Conservation (phyloP, 37 sponge, comb jelly and placozoan species). For the Tethya wilhelma region DNA sequence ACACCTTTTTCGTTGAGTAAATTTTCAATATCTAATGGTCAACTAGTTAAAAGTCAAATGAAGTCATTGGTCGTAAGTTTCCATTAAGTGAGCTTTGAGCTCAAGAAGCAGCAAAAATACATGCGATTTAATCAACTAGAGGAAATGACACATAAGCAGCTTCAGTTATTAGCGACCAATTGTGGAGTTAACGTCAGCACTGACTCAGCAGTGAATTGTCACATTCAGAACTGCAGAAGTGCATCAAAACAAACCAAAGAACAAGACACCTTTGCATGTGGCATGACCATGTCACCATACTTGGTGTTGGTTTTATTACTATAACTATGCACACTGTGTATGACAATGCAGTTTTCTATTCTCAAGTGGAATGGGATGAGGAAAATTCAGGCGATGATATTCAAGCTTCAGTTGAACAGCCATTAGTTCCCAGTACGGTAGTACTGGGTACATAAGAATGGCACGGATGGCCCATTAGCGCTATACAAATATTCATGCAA, state of each 20-base stretch:
- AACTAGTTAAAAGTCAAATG: too few species aligned
- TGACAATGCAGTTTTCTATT: conserved; percentile 25
- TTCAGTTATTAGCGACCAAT: too few species aligned
- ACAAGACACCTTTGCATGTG: not conserved
- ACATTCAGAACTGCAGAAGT: not conserved
- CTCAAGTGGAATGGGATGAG: not conserved
- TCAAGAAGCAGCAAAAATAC: not conserved
- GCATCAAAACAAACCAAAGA: not conserved
- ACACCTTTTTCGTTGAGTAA: too few species aligned
- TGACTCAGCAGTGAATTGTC: too few species aligned
- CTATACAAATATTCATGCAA: too few species aligned
- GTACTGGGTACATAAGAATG: too few species aligned
- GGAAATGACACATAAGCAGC: not conserved
- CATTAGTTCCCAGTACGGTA: too few species aligned
- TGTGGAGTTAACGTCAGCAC: too few species aligned
- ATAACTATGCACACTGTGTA: conserved; percentile 6
- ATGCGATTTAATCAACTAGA: not conserved
- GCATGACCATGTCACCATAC: conserved; percentile 5
- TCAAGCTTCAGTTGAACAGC: conserved; percentile 17
- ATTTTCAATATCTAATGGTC: too few species aligned
- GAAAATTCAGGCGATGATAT: not conserved
- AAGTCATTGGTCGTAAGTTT: not conserved
- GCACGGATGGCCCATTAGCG: too few species aligned
- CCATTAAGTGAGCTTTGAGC: not conserved
- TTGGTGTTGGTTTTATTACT: conserved; percentile 13